Conservation (phyloP, 2,888 invertebrate species). For the Dasysyrphus albostriatus region DNA sequence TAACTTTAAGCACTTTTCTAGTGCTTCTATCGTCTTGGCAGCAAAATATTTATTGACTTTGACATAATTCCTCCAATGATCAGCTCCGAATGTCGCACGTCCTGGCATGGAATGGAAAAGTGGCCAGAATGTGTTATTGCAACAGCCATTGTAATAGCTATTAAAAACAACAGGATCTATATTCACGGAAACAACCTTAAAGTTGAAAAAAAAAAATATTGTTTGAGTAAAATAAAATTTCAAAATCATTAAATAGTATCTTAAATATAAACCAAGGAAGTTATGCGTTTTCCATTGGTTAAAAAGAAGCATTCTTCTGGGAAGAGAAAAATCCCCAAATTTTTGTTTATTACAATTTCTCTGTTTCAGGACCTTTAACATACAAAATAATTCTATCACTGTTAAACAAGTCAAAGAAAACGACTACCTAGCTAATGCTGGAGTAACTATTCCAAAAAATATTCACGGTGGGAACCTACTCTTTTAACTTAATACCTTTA, state of each 20-base stretch:
- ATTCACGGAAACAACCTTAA: slow-evolving; percentile 91
- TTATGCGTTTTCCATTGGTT: too few relatives aligned
- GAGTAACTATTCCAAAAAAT: too few relatives aligned
- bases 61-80: slow-evolving; percentile 93
- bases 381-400: too few relatives aligned
- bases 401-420: too few relatives aligned
- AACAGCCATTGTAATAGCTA: slow-evolving; percentile 96
- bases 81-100: slow-evolving; percentile 91
- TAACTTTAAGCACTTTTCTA: slow-evolving; percentile 84
- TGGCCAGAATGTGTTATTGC: slow-evolving; percentile 96
- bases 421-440: too few relatives aligned
- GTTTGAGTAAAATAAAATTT: background rate
- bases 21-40: slow-evolving; percentile 89
- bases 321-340: too few relatives aligned
- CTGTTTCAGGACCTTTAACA: too few relatives aligned
- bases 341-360: too few relatives aligned
- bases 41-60: slow-evolving; percentile 93
- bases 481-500: too few relatives aligned
- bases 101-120: slow-evolving; percentile 97
- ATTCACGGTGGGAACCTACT: too few relatives aligned
- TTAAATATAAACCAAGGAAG: background rate
- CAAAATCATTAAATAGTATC: background rate
- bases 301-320: too few relatives aligned
- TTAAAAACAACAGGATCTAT: slow-evolving; percentile 91
- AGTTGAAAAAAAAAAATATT: background rate